Evolutionary conservation across 2,113 vertebrate species (phyloP), one percentile per base, ranked within the genome.

Genomic region (Sterna hirundo): DNA sequence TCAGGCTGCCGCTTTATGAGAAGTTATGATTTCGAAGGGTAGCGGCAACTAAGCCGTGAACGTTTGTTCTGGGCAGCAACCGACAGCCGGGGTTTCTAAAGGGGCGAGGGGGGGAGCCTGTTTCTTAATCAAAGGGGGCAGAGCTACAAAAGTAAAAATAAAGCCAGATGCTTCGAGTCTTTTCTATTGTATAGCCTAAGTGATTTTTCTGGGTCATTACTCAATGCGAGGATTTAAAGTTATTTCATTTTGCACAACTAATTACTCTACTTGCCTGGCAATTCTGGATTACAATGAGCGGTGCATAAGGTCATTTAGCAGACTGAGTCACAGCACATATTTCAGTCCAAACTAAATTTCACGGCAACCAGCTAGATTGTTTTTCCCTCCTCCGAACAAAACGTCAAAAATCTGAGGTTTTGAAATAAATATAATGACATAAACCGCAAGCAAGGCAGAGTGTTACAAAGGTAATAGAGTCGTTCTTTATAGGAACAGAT

Each of bases 141-240:
- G 62, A 92, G 78, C 79, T 77, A 83, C 76, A 81, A 62, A 94
- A 93, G 71, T 86, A 12, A 91, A 96, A 97, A 89, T 90, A 49
- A 94, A 96, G 62, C 75, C 89, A 91, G 71, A 89, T 94, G 91
- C 91, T 94, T 83, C 3, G 4, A 85, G 82, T 82, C 17, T n/a
- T 82, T 83, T 42, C 78, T 82, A 34, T 93, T 95, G 93, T 95
- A 80, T 21, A 86, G 89, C 82, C 91, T 90, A 96, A 97, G 93
- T 94, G 94, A 88, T 97, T 97, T 97, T 96, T 97, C 96, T 94
- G 94, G 97, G 93, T 96, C 87, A 95, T 97, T 92, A 94, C 83
- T 94, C 89, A 75, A 10, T 44, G 52, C 5, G 22, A 88, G 75
- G 69, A 69, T 84, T 81, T 90, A 83, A 95, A 97, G 89, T 94